Percentiles rank a stretch among this genome's conserved stretches.
phyloP scores from a whole-genome alignment of 2,113 vertebrate genomes.

The Monarcha castaneiventris region DNA sequence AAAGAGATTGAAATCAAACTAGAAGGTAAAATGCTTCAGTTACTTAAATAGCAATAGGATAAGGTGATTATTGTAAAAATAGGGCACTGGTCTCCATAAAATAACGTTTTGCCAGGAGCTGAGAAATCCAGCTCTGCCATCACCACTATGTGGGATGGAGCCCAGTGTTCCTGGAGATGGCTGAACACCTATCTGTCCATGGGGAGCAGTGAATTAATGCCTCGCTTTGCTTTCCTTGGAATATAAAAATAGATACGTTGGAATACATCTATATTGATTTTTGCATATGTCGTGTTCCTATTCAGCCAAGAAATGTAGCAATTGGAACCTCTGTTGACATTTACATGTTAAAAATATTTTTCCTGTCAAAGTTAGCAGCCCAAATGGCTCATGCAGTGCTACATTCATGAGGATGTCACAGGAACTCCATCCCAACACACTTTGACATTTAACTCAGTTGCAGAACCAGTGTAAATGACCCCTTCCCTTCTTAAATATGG shows the following conservation, averaged over 20 bases:
- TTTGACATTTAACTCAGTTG: not conserved
- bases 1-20: not conserved
- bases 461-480: not conserved
- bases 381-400: not conserved
- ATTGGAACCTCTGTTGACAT: not conserved
- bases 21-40: not conserved
- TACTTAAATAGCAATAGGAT: not conserved
- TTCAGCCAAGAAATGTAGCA: not conserved
- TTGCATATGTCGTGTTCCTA: not conserved
- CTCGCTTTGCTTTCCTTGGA: not conserved
- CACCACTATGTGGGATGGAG: fast-evolving
- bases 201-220: not conserved
- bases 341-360: not conserved
- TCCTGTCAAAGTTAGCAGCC: not conserved
- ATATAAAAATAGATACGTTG: not conserved
- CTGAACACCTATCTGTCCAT: not conserved
- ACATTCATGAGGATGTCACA: not conserved
- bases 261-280: not conserved
- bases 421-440: not conserved
- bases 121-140: not conserved
- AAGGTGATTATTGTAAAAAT: not conserved
- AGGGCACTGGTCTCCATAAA: not conserved
- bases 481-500: not conserved
- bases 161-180: not conserved
- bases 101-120: not conserved